phyloP scores from a whole-genome alignment of 2,797 vertebrate genomes.

The Orestias chungarensis region DNA sequence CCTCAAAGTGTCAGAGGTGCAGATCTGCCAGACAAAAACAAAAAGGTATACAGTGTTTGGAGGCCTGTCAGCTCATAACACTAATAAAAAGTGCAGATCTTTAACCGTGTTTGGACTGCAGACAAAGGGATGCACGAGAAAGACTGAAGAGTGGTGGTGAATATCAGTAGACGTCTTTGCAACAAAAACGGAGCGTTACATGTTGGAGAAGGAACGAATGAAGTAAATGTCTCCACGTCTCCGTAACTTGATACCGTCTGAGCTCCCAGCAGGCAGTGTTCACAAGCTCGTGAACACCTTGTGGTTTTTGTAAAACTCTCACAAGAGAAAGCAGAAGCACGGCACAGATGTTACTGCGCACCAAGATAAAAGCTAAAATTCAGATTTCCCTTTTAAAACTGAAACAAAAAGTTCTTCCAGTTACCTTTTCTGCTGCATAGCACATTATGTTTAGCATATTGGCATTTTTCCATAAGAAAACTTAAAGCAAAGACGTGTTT shows the following conservation, averaged over 20 bases:
- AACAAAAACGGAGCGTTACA: neutral
- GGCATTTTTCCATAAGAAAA: neutral
- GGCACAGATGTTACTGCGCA: neutral
- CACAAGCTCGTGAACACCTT: neutral
- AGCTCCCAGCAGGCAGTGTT: neutral
- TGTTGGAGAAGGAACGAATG: neutral
- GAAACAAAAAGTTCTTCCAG: neutral
- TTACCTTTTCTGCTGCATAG: neutral
- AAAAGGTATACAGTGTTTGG: no score
- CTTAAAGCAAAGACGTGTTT: no score
- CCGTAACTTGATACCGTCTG: neutral
- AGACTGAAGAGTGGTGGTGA: no score
- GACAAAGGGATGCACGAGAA: no score
- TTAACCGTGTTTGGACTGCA: no score
- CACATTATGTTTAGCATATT: neutral
- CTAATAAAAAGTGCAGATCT: no score
- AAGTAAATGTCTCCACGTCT: neutral
- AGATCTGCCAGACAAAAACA: no score
- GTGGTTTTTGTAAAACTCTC: constrained; percentile 5
- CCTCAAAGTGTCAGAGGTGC: no score
- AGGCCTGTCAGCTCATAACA: no score
- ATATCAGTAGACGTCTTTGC: neutral
- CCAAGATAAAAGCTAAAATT: neutral
- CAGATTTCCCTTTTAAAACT: neutral
- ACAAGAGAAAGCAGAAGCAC: neutral